Percentiles rank a stretch among this genome's conserved stretches.
Conservation (phyloP, 2,113 vertebrate genomes). For the Enhydra lutris region DNA sequence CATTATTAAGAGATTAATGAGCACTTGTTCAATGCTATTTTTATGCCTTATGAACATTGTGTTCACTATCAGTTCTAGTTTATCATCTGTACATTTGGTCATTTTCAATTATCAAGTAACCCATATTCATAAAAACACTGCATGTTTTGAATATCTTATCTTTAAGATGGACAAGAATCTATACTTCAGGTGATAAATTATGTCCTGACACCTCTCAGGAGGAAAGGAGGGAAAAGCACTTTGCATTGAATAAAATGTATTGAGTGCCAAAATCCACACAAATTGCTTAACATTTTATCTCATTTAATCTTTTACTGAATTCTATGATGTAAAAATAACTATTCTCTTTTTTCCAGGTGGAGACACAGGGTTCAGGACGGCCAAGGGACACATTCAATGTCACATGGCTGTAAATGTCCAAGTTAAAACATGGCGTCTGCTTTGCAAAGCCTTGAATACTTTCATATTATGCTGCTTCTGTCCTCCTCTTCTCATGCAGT, state of each 20-base stretch:
- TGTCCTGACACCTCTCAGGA: neutral
- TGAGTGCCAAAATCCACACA: neutral
- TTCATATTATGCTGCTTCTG: neutral
- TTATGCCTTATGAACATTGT: conserved; percentile 4
- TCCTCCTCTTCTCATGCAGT: neutral
- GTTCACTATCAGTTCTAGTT: conserved; percentile 31
- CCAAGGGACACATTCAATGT: neutral
- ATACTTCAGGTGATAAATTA: conserved; percentile 14
- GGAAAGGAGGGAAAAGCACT: neutral
- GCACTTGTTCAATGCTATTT: neutral
- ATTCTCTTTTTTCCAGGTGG: neutral
- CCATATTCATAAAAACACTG: conserved; percentile 25
- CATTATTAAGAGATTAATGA: conserved; percentile 54
- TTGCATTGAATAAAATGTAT: neutral
- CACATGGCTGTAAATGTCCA: neutral
- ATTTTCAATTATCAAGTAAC: conserved; percentile 40
- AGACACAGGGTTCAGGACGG: neutral
- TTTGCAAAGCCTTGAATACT: neutral
- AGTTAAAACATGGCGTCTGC: neutral
- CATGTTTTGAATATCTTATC: neutral
- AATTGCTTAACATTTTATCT: neutral
- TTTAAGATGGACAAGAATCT: neutral
- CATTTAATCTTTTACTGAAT: neutral
- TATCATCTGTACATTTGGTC: neutral
- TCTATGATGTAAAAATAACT: neutral